Conservation (phyloP, 2,888 invertebrate genomes). For the Meteorus colon region DNA sequence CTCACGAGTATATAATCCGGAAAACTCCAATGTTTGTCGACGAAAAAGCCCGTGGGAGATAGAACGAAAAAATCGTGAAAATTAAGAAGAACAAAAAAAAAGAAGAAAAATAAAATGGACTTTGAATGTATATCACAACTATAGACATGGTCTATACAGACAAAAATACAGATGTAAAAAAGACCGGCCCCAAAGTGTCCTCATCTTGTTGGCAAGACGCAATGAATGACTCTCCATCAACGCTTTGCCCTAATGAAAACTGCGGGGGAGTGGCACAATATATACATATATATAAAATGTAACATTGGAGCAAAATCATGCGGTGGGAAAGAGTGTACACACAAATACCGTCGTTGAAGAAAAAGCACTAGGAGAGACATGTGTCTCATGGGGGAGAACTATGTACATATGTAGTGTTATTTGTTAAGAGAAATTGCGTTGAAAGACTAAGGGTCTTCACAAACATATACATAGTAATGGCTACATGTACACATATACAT, state of each 20-base stretch:
- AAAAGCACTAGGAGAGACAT: slow-evolving; percentile 4
- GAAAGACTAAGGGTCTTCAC: slow-evolving; percentile 37
- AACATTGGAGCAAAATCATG: slow-evolving; percentile 35
- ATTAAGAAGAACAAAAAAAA: slow-evolving; percentile 28
- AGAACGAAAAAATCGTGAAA: slow-evolving; percentile 3
- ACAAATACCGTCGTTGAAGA: slow-evolving; percentile 33
- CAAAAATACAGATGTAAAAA: slow-evolving; percentile 12
- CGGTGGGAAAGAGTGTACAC: slow-evolving; percentile 4
- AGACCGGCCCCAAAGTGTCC: slow-evolving; percentile 31
- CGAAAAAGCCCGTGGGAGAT: slow-evolving; percentile 24
- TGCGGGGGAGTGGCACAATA: slow-evolving; percentile 46
- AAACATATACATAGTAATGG: neutral
- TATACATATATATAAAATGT: slow-evolving; percentile 38
- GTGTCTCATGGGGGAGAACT: slow-evolving; percentile 14
- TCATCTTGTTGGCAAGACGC: slow-evolving; percentile 44
- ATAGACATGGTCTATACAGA: slow-evolving; percentile 40
- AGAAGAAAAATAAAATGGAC: slow-evolving; percentile 21
- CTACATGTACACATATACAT: neutral
- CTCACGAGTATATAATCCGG: slow-evolving; percentile 32
- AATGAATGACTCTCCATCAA: slow-evolving; percentile 49
- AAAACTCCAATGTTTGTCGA: slow-evolving; percentile 37
- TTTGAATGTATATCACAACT: slow-evolving; percentile 9
- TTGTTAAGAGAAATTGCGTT: slow-evolving; percentile 40
- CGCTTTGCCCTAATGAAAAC: slow-evolving; percentile 56
- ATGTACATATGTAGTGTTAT: slow-evolving; percentile 23